phyloP scores from a whole-genome alignment of 2,888 invertebrate genomes.

The Cerastis leucographa region DNA sequence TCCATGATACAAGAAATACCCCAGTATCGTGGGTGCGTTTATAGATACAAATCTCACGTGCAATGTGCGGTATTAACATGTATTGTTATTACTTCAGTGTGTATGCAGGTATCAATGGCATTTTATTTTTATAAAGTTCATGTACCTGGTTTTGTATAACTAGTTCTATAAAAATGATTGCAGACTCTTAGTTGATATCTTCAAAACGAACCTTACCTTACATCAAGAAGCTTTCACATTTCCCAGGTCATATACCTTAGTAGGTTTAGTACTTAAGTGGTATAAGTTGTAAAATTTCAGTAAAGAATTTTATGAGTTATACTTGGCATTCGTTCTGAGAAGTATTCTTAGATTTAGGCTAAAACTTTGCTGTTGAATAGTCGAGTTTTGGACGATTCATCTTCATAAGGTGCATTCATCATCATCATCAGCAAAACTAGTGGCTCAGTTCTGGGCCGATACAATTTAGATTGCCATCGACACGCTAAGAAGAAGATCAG shows the following conservation, averaged over 20 bases:
- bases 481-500: too few relatives aligned
- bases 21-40: not conserved
- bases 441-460: too few relatives aligned
- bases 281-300: constrained; percentile 59
- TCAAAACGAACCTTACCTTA: constrained; percentile 33
- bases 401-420: not conserved
- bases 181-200: constrained; percentile 28
- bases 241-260: constrained; percentile 45
- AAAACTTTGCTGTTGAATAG: not conserved
- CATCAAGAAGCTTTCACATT: constrained; percentile 61
- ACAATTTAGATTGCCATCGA: too few relatives aligned
- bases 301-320: constrained; percentile 38
- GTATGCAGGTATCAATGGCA: not conserved
- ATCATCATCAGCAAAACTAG: too few relatives aligned
- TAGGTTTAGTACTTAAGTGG: constrained; percentile 55
- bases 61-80: not conserved
- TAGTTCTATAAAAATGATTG: constrained; percentile 2
- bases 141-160: not conserved
- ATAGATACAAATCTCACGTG: not conserved
- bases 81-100: not conserved
- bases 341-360: constrained; percentile 3
- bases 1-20: not conserved
- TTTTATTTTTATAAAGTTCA: not conserved
- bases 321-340: constrained; percentile 5
- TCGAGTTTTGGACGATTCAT: not conserved